Conservation (phyloP, 2,113 vertebrate species). For the Tragelaphus buxtoni region DNA sequence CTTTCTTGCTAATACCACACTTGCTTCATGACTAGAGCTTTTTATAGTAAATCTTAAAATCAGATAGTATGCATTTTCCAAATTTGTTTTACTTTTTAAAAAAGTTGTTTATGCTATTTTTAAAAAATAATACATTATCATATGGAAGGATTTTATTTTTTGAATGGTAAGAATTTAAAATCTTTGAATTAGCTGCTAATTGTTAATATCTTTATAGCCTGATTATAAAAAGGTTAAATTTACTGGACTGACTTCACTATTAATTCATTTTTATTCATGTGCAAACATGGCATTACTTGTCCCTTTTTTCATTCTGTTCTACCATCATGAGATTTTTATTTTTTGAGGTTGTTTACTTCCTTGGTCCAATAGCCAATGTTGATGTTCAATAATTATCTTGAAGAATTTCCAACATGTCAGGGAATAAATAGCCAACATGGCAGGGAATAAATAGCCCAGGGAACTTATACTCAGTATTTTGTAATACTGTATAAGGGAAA, state of each 20-base stretch:
- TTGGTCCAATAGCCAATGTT: not conserved
- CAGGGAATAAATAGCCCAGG: not conserved
- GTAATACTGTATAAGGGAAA: not conserved
- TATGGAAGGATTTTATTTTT: not conserved
- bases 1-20: not conserved
- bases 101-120: not conserved
- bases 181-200: not conserved
- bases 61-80: not conserved
- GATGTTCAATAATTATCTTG: not conserved
- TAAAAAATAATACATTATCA: not conserved
- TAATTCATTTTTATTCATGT: not conserved
- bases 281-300: not conserved
- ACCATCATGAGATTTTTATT: not conserved
- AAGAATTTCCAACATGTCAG: not conserved
- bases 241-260: not conserved
- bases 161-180: conserved; percentile 7
- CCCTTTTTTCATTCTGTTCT: not conserved
- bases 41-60: not conserved
- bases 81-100: not conserved
- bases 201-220: not conserved
- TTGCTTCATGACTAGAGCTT: not conserved
- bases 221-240: not conserved
- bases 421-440: not conserved
- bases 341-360: not conserved
- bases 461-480: not conserved